A percentile compares a stretch with the other conserved stretches of the same genome.
Conservation (phyloP, 2,797 vertebrate species). For the Saguinus oedipus region DNA sequence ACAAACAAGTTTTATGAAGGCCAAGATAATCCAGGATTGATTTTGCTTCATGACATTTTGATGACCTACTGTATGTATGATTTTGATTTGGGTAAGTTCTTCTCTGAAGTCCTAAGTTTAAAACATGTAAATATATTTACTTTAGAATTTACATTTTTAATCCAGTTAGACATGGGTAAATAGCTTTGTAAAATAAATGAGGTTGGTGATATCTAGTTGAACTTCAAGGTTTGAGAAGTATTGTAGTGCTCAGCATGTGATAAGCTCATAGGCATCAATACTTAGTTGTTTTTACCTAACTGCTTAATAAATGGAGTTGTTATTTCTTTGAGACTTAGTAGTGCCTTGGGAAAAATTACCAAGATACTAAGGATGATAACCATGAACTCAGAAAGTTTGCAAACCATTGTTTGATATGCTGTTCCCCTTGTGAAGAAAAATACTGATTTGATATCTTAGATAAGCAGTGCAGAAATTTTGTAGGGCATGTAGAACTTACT, state of each 20-base stretch:
- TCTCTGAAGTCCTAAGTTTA: conserved; percentile 28
- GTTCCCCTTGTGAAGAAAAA: conserved; percentile 35
- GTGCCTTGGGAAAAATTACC: not conserved
- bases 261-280: not conserved
- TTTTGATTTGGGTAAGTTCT: conserved; percentile 95
- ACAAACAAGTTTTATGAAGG: conserved; percentile 98
- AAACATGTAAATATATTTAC: conserved; percentile 12
- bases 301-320: conserved; percentile 12
- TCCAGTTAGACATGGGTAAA: not conserved
- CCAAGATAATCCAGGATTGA: conserved; percentile 94
- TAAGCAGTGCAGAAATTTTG: not conserved
- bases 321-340: not conserved
- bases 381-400: conserved; percentile 16
- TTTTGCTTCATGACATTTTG: conserved; percentile 96
- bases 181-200: not conserved
- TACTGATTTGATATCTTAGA: not conserved
- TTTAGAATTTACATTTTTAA: conserved; percentile 51
- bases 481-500: not conserved
- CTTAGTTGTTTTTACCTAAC: not conserved
- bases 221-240: not conserved
- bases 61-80: conserved; percentile 99
- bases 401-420: conserved; percentile 32
- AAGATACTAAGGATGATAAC: not conserved
- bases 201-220: not conserved
- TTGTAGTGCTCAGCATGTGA: not conserved